Percentiles rank a stretch among this genome's conserved stretches.
Evolutionary conservation across 2,113 vertebrate genomes (phyloP).

Genomic region (Stegostoma tigrinum): DNA sequence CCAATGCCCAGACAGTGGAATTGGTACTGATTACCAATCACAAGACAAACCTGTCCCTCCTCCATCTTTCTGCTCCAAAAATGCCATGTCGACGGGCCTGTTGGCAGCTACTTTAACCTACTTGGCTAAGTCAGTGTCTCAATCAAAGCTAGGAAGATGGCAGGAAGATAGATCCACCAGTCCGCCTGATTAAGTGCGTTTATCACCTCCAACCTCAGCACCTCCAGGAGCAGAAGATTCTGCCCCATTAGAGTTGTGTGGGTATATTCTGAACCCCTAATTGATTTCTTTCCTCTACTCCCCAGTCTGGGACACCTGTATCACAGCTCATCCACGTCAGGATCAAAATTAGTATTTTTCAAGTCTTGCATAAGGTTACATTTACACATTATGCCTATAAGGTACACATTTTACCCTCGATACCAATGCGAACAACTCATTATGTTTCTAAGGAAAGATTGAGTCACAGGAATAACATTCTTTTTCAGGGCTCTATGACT

Average conservation of each 20-base stretch:
- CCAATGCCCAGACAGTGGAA: too few species aligned
- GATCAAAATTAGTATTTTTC: background rate
- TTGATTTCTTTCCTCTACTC: background rate
- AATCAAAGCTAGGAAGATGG: too few species aligned
- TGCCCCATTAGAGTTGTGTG: background rate
- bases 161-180: too few species aligned
- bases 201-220: too few species aligned
- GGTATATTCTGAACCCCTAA: background rate
- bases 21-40: too few species aligned
- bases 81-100: too few species aligned
- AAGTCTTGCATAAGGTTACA: background rate
- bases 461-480: background rate
- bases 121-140: too few species aligned
- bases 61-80: too few species aligned
- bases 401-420: background rate
- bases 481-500: background rate
- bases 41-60: too few species aligned
- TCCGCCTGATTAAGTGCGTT: too few species aligned
- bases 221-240: too few species aligned
- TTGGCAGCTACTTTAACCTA: too few species aligned
- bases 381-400: background rate
- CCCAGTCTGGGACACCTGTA: background rate
- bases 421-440: background rate
- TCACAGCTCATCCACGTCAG: background rate
- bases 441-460: background rate